A percentile compares a stretch with the other conserved stretches of the same genome.
These are phyloP conservation scores for Willowsia nigromaculata DNA, from an alignment of 2,888 invertebrate species.

Conservation along the genomic window DNA sequence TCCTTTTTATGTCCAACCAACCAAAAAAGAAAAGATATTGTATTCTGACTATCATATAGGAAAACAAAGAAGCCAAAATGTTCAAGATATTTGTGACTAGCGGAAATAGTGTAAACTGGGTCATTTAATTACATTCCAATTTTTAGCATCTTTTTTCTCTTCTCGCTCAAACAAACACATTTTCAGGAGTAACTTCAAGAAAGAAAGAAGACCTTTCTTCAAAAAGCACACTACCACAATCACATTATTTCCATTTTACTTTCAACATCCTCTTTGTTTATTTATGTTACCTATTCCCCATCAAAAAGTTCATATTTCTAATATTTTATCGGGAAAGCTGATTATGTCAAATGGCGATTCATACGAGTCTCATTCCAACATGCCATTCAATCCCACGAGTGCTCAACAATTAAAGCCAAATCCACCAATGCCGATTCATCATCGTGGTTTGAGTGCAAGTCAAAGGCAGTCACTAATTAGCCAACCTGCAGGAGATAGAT, in stretches of 20 bases:
- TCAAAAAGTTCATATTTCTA: neutral
- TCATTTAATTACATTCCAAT: conserved; percentile 42
- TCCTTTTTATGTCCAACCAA: neutral
- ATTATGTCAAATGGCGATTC: conserved; percentile 66
- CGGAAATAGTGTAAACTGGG: conserved; percentile 19
- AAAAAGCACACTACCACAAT: neutral
- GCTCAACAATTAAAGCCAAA: conserved; percentile 38
- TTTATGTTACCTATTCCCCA: neutral
- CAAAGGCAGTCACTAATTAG: conserved; percentile 49
- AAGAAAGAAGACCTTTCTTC: neutral
- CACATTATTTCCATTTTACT: neutral
- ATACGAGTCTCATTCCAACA: conserved; percentile 67
- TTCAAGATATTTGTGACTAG: no score
- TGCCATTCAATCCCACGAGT: neutral
- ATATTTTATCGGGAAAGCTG: conserved; percentile 6
- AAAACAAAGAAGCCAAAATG: neutral
- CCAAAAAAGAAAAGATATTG: neutral
- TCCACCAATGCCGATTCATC: neutral
- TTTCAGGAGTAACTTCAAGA: neutral
- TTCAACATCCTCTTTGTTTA: neutral
- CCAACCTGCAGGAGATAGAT: conserved; percentile 48
- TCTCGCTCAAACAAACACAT: neutral
- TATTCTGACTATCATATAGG: neutral
- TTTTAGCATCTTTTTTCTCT: neutral
- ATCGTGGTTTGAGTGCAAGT: conserved; percentile 39